Conservation (phyloP, 2,888 invertebrate genomes). For the Pollenia labialis region DNA sequence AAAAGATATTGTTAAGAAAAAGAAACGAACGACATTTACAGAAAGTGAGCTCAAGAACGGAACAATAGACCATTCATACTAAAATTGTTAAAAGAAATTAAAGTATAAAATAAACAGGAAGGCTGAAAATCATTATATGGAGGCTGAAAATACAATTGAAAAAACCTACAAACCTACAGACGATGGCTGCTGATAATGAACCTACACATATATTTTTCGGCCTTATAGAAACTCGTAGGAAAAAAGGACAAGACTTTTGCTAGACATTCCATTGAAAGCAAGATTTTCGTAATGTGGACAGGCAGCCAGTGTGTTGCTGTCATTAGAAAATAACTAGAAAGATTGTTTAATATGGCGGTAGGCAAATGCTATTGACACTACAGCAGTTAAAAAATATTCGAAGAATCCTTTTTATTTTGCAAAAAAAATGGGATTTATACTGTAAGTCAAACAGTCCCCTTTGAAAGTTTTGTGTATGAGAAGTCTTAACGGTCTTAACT, state of each 20-base stretch:
- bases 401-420: too few species aligned
- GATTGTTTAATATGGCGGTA: neutral
- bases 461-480: too few species aligned
- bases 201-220: conserved; percentile 28
- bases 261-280: conserved; percentile 37
- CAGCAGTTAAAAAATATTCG: too few species aligned
- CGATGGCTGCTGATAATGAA: conserved; percentile 59
- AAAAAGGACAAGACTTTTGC: conserved; percentile 4
- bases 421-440: too few species aligned
- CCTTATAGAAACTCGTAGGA: neutral
- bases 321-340: conserved; percentile 39
- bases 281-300: conserved; percentile 25
- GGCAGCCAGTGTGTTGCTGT: conserved; percentile 51
- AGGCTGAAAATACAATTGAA: conserved; percentile 24
- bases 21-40: conserved; percentile 43
- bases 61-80: conserved; percentile 23
- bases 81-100: conserved; percentile 7
- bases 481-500: too few species aligned
- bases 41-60: conserved; percentile 45
- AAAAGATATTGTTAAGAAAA: conserved; percentile 40
- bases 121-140: conserved; percentile 28
- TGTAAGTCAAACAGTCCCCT: too few species aligned
- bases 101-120: conserved; percentile 8
- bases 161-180: conserved; percentile 52
- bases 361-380: neutral